Evolutionary conservation across 2,113 vertebrate species (phyloP).

Genomic region (Gymnobelideus leadbeateri): DNA sequence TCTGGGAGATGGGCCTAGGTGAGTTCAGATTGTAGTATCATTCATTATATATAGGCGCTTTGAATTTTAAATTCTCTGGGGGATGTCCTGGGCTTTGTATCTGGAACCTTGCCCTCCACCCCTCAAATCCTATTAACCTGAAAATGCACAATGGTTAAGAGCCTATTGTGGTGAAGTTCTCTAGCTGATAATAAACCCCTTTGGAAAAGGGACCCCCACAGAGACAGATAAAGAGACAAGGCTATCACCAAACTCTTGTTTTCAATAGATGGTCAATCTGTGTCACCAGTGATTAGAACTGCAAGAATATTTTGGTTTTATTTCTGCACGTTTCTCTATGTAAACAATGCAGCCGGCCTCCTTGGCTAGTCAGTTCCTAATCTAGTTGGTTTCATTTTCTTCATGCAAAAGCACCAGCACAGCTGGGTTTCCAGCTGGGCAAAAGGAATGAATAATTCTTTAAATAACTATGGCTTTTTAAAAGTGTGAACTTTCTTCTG

Average conservation of each 20-base stretch:
- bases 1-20: neutral
- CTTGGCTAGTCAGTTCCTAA: constrained; percentile 68
- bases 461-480: constrained; percentile 76
- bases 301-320: constrained; percentile 58
- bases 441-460: constrained; percentile 70
- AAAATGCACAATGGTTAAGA: constrained; percentile 66
- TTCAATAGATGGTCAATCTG: constrained; percentile 12
- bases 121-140: constrained; percentile 67
- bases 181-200: constrained; percentile 61
- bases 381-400: constrained; percentile 75
- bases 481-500: constrained; percentile 74
- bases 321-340: constrained; percentile 53
- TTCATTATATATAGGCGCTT: neutral
- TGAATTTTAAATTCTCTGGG: neutral
- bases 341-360: neutral
- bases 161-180: constrained; percentile 60
- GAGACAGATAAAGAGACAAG: constrained; percentile 60
- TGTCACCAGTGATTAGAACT: constrained; percentile 30
- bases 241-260: constrained; percentile 59
- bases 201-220: constrained; percentile 56
- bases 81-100: constrained; percentile 9
- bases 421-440: constrained; percentile 80
- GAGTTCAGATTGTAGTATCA: neutral
- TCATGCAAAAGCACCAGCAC: constrained; percentile 70
- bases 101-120: constrained; percentile 34